Evolutionary conservation across 2,797 vertebrate species (phyloP).

Genomic region (Rachycentron canadum): DNA sequence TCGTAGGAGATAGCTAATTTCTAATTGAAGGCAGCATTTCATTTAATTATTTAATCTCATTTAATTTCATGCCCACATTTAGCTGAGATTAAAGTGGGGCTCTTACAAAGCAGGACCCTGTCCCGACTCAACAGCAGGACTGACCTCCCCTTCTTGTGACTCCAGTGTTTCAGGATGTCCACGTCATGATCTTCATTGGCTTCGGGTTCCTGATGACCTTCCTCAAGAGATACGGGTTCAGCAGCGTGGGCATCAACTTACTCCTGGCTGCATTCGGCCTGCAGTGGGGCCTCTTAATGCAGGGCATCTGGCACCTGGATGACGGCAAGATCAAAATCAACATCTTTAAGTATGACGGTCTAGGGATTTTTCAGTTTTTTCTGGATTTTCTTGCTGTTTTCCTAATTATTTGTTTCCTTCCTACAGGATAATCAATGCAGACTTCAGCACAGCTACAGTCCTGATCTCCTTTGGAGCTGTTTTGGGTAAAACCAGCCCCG

Average conservation of each 20-base stretch:
- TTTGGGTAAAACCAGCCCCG: conserved; percentile 94
- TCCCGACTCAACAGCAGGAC: neutral
- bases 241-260: conserved; percentile 93
- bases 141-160: conserved; percentile 42
- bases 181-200: conserved; percentile 98
- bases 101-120: conserved; percentile 7
- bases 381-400: neutral
- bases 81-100: neutral
- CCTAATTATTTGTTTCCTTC: conserved; percentile 15
- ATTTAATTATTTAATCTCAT: conserved; percentile 29
- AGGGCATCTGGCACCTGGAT: conserved; percentile 86
- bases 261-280: conserved; percentile 95
- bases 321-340: conserved; percentile 81
- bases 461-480: conserved; percentile 98
- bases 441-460: conserved; percentile 96
- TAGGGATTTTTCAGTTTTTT: neutral
- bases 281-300: conserved; percentile 93
- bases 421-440: conserved; percentile 94
- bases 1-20: neutral
- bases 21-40: neutral
- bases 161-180: conserved; percentile 96
- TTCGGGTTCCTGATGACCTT: conserved; percentile 99
- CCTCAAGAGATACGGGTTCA: conserved; percentile 95
- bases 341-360: conserved; percentile 82
- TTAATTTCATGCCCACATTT: conserved; percentile 36